Evolutionary conservation across 2,113 vertebrate species (phyloP), one percentile per base, ranked within the genome.

Genomic region (Bothrops jararaca): DNA sequence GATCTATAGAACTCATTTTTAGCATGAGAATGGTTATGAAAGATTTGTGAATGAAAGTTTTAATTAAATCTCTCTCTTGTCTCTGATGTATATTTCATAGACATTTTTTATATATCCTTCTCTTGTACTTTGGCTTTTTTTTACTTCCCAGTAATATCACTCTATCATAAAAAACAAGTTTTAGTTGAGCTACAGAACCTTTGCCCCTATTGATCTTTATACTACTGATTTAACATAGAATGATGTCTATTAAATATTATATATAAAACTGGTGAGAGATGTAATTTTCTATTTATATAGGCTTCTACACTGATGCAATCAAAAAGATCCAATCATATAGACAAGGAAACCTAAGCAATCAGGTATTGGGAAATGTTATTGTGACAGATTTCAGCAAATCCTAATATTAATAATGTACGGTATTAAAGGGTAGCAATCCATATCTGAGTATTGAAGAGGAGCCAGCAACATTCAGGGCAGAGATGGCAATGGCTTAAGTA

Each of bases 61-160:
- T 56, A 85, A 69, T 88, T 93, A 93, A 57, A 87, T 91, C 93
- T 94, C 90, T 9, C 91, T 91, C 74, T 92, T 52, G 91, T 48
- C n/a, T 88, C 50, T 96, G 92, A 96, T 94, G 93, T 95, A 90
- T 88, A 69, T 95, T 93, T 93, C 93, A 29, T 23, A 90, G 93
- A 94, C 93, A 94, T n/a, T 93, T 96, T 86, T 95, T 91, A 94
- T 93, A 94, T 89, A 93, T 93, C 90, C 93, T 91, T 93, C 94
- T 93, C 93, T 90, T 94, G 88, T 86, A 97, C 92, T 96, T 96
- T 91, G 93, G 89, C 48, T 93, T 95, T 94, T 94, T 95, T 92
- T 60, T 89, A 86, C 89, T 94, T 93, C 93, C 95, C 53, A 85
- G 69, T 88, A 92, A 86, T 92, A 91, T 94, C 95, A 92, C 90